These are phyloP conservation scores for Grallaria varia DNA, from an alignment of 2,113 vertebrate species.

Conservation along the genomic window DNA sequence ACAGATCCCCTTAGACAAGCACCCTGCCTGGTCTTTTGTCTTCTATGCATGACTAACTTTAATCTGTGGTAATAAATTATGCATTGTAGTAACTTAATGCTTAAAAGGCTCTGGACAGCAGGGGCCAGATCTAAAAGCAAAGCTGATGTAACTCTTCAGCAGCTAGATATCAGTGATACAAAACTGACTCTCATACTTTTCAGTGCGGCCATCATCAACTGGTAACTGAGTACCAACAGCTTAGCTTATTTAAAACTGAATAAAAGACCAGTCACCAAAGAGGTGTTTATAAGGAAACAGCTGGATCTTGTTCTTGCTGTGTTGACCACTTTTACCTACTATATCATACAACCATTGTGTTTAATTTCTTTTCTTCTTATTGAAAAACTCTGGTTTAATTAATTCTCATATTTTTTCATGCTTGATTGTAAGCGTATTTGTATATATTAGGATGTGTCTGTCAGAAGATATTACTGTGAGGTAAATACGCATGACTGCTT, in stretches of 20 bases:
- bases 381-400: background rate
- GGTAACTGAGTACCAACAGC: background rate
- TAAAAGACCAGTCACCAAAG: rapidly evolving
- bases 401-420: background rate
- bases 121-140: background rate
- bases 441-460: background rate
- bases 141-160: background rate
- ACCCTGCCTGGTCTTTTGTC: background rate
- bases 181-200: background rate
- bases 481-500: slow-evolving; percentile 6
- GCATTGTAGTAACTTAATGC: background rate
- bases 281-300: background rate
- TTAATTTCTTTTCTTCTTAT: background rate
- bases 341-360: rapidly evolving
- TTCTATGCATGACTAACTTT: background rate
- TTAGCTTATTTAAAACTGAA: background rate
- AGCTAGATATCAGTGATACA: background rate
- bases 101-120: background rate
- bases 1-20: background rate
- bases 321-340: background rate
- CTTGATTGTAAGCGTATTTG: background rate
- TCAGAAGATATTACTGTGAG: slow-evolving; percentile 15
- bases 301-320: background rate
- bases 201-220: background rate
- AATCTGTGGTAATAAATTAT: slow-evolving; percentile 22